Evolutionary conservation across 2,113 vertebrate species (phyloP).

Genomic region (Xiphias gladius): DNA sequence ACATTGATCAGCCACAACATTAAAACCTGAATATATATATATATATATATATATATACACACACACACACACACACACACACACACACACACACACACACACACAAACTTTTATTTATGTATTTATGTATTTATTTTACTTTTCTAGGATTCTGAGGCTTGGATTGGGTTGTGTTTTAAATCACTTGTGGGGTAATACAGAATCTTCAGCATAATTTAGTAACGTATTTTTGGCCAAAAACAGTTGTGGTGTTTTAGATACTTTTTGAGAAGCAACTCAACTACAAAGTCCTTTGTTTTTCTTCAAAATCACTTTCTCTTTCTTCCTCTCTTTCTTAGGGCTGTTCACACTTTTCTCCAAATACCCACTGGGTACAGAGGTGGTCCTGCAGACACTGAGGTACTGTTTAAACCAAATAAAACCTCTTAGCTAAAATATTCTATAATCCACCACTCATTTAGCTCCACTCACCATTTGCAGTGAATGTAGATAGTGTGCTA

Average conservation of each 20-base stretch:
- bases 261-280: not conserved
- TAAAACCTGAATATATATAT: too few relatives aligned
- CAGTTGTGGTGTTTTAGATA: not conserved
- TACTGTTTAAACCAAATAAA: not conserved
- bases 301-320: too few relatives aligned
- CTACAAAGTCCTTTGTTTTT: not conserved
- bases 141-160: not conserved
- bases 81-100: too few relatives aligned
- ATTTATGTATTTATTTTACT: too few relatives aligned
- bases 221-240: too few relatives aligned
- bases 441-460: not conserved
- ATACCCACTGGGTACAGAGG: not conserved
- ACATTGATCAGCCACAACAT: too few relatives aligned
- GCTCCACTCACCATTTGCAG: not conserved
- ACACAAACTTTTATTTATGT: too few relatives aligned
- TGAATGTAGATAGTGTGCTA: conserved; percentile 6
- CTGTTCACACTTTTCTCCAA: not conserved
- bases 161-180: not conserved
- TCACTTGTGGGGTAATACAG: not conserved
- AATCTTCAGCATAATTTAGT: not conserved
- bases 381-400: not conserved
- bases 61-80: too few relatives aligned
- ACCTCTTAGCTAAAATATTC: not conserved
- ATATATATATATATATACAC: too few relatives aligned
- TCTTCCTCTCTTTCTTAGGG: not conserved